Base-by-base conservation (phyloP, 23 tunicate species). In the Clavelina lepadiformis region DNA sequence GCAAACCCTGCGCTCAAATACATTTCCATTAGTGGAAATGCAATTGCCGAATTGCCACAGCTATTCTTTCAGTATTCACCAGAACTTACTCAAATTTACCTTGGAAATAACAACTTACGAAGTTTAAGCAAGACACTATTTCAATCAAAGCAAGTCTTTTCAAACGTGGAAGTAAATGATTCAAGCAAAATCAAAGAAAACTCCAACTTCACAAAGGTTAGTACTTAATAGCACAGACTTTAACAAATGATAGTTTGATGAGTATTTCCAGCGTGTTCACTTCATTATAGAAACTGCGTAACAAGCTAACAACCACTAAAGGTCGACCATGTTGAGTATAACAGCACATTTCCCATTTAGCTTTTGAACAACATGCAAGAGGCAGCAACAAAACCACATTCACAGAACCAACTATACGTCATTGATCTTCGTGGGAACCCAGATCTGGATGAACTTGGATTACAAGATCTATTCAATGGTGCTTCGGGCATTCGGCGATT, bases 21-120 rank as follows among this genome's bases (percentile, higher is more conserved):
- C 36, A 65, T 86, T 11, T 60, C 74, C 24, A 31, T 86, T 21
- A 47, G 77, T 29, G 95, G 95, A 2, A 86, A 86, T 55, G 3
- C 61, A 58, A 31, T 85, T 27, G 63, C 31, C 1, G 7, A 19
- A 2, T 32, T 85, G 46, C 78, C 83, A 5, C 50, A 69, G 20
- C 58, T 60, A 21, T 62, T 75, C 2, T 75, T 75, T 36, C 81
- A 62, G 24, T 46, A 34, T 2, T 2, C 81, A 3, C 31, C 41
- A 25, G 21, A 31, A 19, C 45, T 75, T 31, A 11, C 81, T 33
- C 81, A 75, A 26, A 52, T 75, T 20, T 75, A 75, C 50, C 52
- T 75, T 8, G 60, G 63, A 31, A 45, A 75, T 20, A 75, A 75
- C 46, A 49, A 75, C 33, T 27, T 75, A 35, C 33, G 51, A 63